Base-by-base conservation (phyloP, 1,140 invertebrate species). In the Proales similis region DNA sequence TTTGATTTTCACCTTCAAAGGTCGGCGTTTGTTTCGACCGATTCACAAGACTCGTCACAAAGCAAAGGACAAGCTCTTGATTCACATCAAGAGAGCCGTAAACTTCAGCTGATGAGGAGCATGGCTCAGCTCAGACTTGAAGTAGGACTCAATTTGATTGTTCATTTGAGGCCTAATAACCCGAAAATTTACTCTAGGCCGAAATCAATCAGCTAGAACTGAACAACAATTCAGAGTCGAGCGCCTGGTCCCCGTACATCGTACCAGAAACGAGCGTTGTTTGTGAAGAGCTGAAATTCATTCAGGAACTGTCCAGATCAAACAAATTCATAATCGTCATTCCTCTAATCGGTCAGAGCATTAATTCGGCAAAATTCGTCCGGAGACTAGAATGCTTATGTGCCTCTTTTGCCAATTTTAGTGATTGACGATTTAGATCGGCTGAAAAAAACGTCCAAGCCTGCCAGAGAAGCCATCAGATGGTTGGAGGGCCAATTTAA, bases 401-500 rank as follows among this genome's bases (percentile, higher is more conserved):
- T 39, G 33, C 47, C 20, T 60, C 29, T 57, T 61, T 66, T 67
- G 70, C 71, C 27, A 30, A 29, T 79, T 80, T 30, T 71, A 91
- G 88, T 91, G 38, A 81, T 92, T 49, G 86, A 86, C 66, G 84
- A 84, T 43, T 75, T 92, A 68, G 88, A 92, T 71, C 83, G 86
- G 60, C 72, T 88, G 48, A 92, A 93, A 75, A 84, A 83, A 81
- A 69, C 84, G 80, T 79, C 73, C 65, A 80, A 66, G 53, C 80
- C 83, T 65, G 88, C 88, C 0, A 79, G 89, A 46, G 87, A 90
- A 71, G 87, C 86, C 2, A 92, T 90, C 48, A 84, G 89, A 65
- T 92, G 89, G 88, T 74, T 94, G 46, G 89, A 92, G 73, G 74
- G 79, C 20, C 87, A 91, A 74, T 82, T 92, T 17, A 82, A 84